Conservation (phyloP, 2,113 vertebrate species). For the Elachura formosa region DNA sequence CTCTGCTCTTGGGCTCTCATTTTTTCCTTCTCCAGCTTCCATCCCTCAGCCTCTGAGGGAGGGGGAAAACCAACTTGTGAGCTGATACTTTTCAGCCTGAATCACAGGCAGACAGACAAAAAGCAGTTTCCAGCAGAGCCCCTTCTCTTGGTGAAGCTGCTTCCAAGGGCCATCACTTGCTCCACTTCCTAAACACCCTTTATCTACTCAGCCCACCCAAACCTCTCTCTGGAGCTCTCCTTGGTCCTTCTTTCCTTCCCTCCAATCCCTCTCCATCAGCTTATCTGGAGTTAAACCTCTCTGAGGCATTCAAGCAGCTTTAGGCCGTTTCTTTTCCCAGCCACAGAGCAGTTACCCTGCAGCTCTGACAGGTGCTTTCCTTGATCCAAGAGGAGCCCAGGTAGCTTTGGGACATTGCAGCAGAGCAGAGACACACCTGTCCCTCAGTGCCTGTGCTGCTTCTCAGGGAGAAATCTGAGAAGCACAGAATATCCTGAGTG, state of each 20-base stretch:
- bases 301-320: neutral
- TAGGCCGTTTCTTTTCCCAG: neutral
- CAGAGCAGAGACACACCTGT: neutral
- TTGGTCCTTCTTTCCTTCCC: neutral
- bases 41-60: neutral
- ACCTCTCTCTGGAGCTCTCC: neutral
- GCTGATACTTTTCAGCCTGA: neutral
- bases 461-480: neutral
- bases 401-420: neutral
- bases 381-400: neutral
- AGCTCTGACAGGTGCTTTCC: neutral
- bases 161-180: neutral
- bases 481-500: neutral
- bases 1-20: neutral
- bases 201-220: neutral
- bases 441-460: neutral
- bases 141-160: neutral
- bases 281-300: neutral
- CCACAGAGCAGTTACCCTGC: neutral
- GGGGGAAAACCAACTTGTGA: neutral
- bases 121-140: neutral
- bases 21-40: conserved; percentile 18
- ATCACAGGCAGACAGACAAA: neutral
- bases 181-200: neutral
- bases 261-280: neutral